phyloP scores from a whole-genome alignment of 2,797 vertebrate species.

The Gadopsis bispinosus region DNA sequence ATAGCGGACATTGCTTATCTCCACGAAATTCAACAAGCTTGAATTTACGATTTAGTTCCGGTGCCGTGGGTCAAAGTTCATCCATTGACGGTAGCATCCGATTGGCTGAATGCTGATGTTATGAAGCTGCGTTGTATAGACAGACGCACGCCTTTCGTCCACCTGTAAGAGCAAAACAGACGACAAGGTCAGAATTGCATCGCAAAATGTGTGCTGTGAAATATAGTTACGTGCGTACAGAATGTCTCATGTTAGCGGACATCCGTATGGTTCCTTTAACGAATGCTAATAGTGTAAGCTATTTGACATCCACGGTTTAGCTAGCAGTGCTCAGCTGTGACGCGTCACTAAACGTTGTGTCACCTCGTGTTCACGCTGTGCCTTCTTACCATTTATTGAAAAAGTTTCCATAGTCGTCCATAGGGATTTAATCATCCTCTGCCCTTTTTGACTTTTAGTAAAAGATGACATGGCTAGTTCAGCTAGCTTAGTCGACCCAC shows the following conservation, averaged over 20 bases:
- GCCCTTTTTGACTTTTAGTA: fast-evolving
- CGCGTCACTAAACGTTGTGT: neutral
- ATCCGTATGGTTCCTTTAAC: neutral
- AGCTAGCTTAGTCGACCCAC: neutral
- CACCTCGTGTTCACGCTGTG: neutral
- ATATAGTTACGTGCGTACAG: fast-evolving
- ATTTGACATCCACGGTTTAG: neutral
- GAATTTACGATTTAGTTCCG: constrained; percentile 54
- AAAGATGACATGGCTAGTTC: neutral
- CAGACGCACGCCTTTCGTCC: constrained; percentile 55
- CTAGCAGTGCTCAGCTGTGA: constrained; percentile 6
- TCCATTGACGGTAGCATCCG: neutral
- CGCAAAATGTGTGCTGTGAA: neutral
- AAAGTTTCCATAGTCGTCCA: fast-evolving
- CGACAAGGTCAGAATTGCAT: constrained; percentile 83
- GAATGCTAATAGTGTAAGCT: neutral
- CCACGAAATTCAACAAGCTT: constrained; percentile 5
- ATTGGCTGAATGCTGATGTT: constrained; percentile 75
- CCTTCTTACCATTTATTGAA: neutral
- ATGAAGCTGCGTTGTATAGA: constrained; percentile 75
- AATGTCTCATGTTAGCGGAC: fast-evolving
- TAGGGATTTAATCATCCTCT: fast-evolving
- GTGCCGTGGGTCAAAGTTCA: constrained; percentile 50
- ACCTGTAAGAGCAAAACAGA: constrained; percentile 51
- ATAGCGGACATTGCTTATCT: neutral